Evolutionary conservation across 2,113 vertebrate genomes (phyloP).

Genomic region (Pelmatolapia mariae): DNA sequence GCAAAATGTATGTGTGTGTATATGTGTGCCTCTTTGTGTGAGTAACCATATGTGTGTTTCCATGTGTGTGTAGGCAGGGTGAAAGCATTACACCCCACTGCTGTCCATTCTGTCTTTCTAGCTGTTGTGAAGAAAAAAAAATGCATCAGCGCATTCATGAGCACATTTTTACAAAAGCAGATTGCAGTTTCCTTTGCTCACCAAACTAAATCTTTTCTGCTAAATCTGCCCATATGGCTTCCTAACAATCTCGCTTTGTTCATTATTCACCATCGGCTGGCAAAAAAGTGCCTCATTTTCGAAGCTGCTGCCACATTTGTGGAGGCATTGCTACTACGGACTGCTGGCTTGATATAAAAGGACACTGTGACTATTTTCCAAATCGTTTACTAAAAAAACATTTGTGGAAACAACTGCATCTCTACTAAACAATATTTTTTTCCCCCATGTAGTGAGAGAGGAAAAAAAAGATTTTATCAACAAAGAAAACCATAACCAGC

Average conservation of each 20-base stretch:
- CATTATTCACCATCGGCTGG: constrained; percentile 29
- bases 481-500: background rate
- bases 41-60: background rate
- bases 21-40: constrained; percentile 1
- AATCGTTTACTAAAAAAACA: background rate
- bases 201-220: constrained; percentile 13
- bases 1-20: background rate
- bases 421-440: background rate
- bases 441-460: fast-evolving
- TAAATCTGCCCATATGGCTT: constrained; percentile 39
- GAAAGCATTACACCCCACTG: constrained; percentile 41
- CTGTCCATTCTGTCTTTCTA: constrained; percentile 52
- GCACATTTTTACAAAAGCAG: constrained; percentile 35
- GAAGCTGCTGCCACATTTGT: constrained; percentile 1
- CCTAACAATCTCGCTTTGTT: constrained; percentile 5
- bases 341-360: background rate
- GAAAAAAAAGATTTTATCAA: background rate
- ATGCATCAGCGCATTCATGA: background rate
- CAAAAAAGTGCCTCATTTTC: background rate
- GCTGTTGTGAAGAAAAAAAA: background rate
- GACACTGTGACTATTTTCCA: background rate
- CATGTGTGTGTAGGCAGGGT: constrained; percentile 14
- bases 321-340: background rate
- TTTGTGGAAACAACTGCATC: background rate
- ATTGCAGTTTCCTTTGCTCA: constrained; percentile 28